Conservation (phyloP, 2,888 invertebrate species). For the Drosophila flavopinicola region DNA sequence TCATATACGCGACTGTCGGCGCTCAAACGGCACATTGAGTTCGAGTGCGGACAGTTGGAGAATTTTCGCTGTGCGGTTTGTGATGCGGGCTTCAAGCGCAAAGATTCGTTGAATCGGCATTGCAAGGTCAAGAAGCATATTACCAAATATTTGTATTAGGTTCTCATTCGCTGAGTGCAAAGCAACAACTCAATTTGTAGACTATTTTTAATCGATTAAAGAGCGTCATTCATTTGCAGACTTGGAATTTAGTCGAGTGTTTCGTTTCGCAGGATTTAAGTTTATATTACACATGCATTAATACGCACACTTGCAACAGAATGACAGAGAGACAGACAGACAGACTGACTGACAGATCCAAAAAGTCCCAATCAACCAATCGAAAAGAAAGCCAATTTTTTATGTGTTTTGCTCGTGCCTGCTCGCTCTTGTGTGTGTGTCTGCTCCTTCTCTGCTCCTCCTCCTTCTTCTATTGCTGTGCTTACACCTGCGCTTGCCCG, state of each 20-base stretch:
- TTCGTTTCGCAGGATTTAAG: conserved; percentile 12
- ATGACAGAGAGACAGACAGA: conserved; percentile 18
- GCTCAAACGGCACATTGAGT: conserved; percentile 72
- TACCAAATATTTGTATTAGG: conserved; percentile 73
- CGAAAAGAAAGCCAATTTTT: conserved; percentile 29
- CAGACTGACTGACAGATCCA: conserved; percentile 18
- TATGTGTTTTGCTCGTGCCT: conserved; percentile 36
- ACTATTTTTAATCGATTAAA: conserved; percentile 46
- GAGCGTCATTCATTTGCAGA: conserved; percentile 21
- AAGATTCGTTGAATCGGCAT: conserved; percentile 68
- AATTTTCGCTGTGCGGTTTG: conserved; percentile 68
- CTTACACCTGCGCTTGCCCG: conserved; percentile 30
- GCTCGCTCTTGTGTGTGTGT: conserved; percentile 18
- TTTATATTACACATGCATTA: neutral
- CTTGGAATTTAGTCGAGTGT: conserved; percentile 17
- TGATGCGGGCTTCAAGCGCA: conserved; percentile 74
- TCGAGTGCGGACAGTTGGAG: conserved; percentile 70
- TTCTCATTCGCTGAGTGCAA: neutral
- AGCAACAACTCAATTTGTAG: neutral
- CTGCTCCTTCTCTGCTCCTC: too few species aligned
- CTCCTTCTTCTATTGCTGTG: conserved; percentile 16
- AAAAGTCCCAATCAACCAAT: conserved; percentile 62
- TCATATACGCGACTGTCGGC: conserved; percentile 68
- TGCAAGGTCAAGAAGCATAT: conserved; percentile 72
- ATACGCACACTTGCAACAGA: neutral